Base-by-base conservation (phyloP, 2,797 vertebrate genomes). In the Chelon auratus region DNA sequence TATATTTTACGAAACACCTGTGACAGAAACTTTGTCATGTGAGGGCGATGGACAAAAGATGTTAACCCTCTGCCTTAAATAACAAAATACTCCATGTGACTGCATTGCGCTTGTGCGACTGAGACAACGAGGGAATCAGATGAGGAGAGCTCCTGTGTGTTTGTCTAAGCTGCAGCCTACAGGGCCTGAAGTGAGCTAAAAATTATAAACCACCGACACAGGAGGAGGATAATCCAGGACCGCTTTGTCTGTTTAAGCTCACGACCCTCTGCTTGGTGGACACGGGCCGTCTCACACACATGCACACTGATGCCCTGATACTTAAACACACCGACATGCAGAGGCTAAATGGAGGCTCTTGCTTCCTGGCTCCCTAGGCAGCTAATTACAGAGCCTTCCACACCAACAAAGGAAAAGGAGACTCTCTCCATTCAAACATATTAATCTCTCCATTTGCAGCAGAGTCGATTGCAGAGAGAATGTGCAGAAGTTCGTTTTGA, bases 351-450 rank as follows among this genome's bases (percentile, higher is more conserved):
- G 10, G 67, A 62, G 70, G 73, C 68, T 82, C 62, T 55, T 77
- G 64, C 78, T 82, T 91, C 80, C 77, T 76, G 76, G 56, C 76
- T 87, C 85, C 88, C 74, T 55, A 68, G 75, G 84, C 83, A 84
- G 83, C 72, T 89, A 81, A 90, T 92, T 88, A 87, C 85, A 36
- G 72, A 88, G 81, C 50, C 48, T 77, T 86, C 74, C 72, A 85
- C 61, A 48, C 66, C 73, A 76, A 86, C 87, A 89, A 89, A 75
- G 76, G 72, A 65, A 78, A 75, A 82, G 22, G 57, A 85, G 51
- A 69, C n/a, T 60, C 75, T 74, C 58, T 79, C 71, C 78, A 79
- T 90, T 85, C 85, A 90, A 71, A 85, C 55, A 63, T 73, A 85
- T 85, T 82, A 87, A 87, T 78, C 84, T 71, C 64, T 72, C 74